Percentiles rank a stretch among this genome's conserved stretches.
phyloP scores from a whole-genome alignment of 2,797 vertebrate genomes.

The Hipposideros larvatus region DNA sequence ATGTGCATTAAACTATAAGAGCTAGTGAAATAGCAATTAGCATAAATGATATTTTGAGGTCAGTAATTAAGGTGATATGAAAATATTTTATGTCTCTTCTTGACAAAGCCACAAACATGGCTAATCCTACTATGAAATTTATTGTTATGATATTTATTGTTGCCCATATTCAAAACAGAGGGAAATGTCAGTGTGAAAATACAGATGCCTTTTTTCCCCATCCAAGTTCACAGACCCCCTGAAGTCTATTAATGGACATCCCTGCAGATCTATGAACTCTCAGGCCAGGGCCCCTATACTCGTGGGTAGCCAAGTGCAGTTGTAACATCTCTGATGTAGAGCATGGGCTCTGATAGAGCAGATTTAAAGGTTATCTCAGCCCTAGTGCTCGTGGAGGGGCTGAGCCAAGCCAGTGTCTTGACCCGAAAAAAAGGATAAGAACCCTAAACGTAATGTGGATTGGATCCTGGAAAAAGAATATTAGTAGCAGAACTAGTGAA shows the following conservation, averaged over 20 bases:
- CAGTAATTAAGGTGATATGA: background rate
- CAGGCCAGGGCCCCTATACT: background rate
- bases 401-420: background rate
- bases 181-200: background rate
- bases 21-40: background rate
- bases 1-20: background rate
- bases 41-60: background rate
- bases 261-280: background rate
- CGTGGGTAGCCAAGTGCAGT: background rate
- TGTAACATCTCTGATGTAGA: background rate
- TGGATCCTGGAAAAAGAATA: background rate
- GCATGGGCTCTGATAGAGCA: background rate
- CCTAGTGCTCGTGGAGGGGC: background rate
- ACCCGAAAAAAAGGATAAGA: background rate
- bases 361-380: background rate
- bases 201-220: background rate
- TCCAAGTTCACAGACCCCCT: background rate
- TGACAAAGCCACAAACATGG: background rate
- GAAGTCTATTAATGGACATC: background rate
- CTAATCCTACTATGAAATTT: background rate
- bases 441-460: background rate
- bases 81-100: constrained; percentile 39
- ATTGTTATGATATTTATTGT: background rate
- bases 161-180: background rate
- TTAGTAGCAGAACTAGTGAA: background rate